Evolutionary conservation across 2,888 invertebrate genomes (phyloP).

Genomic region (Netelia virgata): DNA sequence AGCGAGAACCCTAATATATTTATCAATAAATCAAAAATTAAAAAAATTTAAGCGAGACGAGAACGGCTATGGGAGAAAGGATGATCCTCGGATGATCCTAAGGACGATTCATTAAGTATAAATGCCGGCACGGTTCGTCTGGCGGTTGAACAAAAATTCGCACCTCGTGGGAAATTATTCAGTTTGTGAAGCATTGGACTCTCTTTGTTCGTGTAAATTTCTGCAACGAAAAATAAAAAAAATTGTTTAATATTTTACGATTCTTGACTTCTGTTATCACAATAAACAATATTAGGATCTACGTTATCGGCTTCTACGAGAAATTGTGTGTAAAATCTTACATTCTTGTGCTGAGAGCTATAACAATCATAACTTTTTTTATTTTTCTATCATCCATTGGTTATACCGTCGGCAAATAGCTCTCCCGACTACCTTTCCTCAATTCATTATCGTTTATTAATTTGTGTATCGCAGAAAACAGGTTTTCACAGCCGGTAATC

Average conservation of each 20-base stretch:
- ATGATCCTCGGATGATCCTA: not conserved
- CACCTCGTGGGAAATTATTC: no score
- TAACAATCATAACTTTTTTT: not conserved
- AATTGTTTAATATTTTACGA: no score
- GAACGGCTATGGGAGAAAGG: not conserved
- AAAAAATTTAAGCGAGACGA: conserved; percentile 4
- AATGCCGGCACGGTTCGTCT: not conserved
- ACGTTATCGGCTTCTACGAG: no score
- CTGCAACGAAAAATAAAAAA: no score
- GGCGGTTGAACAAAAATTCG: no score
- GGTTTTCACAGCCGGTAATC: conserved; percentile 11
- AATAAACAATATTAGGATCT: no score
- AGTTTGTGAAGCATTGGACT: no score
- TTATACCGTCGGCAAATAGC: not conserved
- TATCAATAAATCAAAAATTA: no score
- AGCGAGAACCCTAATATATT: no score
- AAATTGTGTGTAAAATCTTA: no score
- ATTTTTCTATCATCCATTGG: not conserved
- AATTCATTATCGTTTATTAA: conserved; percentile 17
- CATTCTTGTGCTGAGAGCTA: not conserved
- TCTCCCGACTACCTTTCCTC: not conserved
- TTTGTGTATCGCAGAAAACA: not conserved
- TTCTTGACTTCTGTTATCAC: no score
- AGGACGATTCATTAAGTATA: not conserved
- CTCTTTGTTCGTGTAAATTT: no score